Conservation (phyloP, 2,888 invertebrate genomes). For the Drosophila aldrichi region DNA sequence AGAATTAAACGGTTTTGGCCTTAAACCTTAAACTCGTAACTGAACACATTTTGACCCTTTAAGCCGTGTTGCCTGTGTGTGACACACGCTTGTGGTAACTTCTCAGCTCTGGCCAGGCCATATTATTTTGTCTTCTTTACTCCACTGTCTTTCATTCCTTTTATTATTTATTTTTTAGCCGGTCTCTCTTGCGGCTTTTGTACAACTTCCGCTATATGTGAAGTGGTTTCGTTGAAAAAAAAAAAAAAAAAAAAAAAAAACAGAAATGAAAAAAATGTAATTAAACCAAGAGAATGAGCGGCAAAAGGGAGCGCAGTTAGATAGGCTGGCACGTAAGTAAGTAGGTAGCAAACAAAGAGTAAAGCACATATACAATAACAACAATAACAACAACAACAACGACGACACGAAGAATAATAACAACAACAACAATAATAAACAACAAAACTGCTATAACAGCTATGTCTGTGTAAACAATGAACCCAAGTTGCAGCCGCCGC, state of each 20-base stretch:
- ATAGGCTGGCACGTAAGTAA: constrained; percentile 26
- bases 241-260: not conserved
- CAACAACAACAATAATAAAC: constrained; percentile 7
- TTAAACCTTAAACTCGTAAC: constrained; percentile 16
- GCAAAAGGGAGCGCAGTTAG: constrained; percentile 14
- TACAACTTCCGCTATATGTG: constrained; percentile 76
- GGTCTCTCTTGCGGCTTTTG: constrained; percentile 73
- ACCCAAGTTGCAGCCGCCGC: constrained; percentile 49
- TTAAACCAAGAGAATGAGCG: constrained; percentile 56
- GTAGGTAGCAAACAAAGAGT: constrained; percentile 57
- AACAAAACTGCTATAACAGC: constrained; percentile 31
- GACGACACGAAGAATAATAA: not conserved
- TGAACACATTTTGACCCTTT: constrained; percentile 12
- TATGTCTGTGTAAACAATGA: constrained; percentile 59
- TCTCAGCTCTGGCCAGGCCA: constrained; percentile 26
- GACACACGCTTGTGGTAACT: constrained; percentile 48
- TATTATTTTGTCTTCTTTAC: constrained; percentile 9
- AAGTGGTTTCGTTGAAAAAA: constrained; percentile 57
- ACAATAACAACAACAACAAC: constrained; percentile 4
- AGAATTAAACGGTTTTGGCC: constrained; percentile 1
- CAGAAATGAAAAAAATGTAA: constrained; percentile 53
- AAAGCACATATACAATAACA: constrained; percentile 34
- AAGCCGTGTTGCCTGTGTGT: constrained; percentile 21
- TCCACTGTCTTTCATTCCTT: constrained; percentile 8
- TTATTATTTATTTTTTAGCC: constrained; percentile 45